Evolutionary conservation across 2,113 vertebrate genomes (phyloP).

Genomic region (Neogale vison): DNA sequence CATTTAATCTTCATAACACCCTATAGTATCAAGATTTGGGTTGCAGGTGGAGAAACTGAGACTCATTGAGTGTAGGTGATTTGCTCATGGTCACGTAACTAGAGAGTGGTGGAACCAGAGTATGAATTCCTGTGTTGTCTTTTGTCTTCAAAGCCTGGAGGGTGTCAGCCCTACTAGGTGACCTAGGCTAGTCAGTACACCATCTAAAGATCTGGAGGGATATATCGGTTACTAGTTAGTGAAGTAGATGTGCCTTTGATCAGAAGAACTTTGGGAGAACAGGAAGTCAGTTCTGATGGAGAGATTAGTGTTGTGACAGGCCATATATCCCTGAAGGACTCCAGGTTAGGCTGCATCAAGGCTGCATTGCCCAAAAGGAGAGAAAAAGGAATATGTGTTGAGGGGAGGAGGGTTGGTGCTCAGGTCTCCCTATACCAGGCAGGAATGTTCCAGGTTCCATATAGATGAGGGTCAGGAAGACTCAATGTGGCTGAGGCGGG

Average conservation of each 20-base stretch:
- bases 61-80: not conserved
- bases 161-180: not conserved
- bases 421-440: not conserved
- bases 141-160: not conserved
- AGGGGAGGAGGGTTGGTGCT: rapidly evolving
- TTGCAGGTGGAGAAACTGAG: not conserved
- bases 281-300: not conserved
- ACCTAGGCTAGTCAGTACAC: not conserved
- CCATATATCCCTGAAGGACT: not conserved
- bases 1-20: not conserved
- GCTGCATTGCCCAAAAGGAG: not conserved
- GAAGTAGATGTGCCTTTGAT: not conserved
- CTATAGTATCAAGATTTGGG: not conserved
- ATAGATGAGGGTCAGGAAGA: not conserved
- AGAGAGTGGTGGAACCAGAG: not conserved
- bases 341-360: not conserved
- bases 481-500: not conserved
- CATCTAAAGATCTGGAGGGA: not conserved
- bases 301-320: not conserved
- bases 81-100: not conserved
- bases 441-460: not conserved
- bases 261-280: not conserved
- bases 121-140: not conserved
- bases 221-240: not conserved
- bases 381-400: not conserved